A percentile compares a stretch with the other conserved stretches of the same genome.
phyloP scores from a whole-genome alignment of 2,888 invertebrate species.

The Rhagonycha fulva region DNA sequence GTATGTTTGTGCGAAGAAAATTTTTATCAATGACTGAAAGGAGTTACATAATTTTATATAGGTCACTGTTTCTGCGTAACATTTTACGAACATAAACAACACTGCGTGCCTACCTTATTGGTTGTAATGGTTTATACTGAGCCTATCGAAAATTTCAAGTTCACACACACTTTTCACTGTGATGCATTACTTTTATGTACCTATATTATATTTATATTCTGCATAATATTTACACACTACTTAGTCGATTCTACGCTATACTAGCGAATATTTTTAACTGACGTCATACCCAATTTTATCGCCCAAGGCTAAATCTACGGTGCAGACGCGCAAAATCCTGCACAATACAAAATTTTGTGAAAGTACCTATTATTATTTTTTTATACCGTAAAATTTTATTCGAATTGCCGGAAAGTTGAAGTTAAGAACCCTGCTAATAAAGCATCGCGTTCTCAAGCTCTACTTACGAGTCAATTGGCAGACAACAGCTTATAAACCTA shows the following conservation, averaged over 20 bases:
- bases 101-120: neutral
- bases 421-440: neutral
- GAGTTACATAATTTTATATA: neutral
- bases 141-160: neutral
- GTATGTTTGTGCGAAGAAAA: neutral
- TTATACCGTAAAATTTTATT: neutral
- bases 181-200: neutral
- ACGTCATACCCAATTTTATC: neutral
- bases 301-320: neutral
- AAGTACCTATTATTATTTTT: neutral
- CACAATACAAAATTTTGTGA: neutral
- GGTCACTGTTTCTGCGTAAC: neutral
- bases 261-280: neutral
- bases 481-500: neutral
- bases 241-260: neutral
- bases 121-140: neutral
- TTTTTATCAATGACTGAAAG: neutral
- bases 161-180: neutral
- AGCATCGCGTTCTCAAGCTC: neutral
- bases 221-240: neutral
- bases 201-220: neutral
- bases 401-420: neutral
- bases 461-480: neutral
- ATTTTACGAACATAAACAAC: neutral
- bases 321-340: neutral